Evolutionary conservation across 2,113 vertebrate genomes (phyloP), one percentile per base, ranked within the genome.

Genomic region (Mionectes macconnelli): DNA sequence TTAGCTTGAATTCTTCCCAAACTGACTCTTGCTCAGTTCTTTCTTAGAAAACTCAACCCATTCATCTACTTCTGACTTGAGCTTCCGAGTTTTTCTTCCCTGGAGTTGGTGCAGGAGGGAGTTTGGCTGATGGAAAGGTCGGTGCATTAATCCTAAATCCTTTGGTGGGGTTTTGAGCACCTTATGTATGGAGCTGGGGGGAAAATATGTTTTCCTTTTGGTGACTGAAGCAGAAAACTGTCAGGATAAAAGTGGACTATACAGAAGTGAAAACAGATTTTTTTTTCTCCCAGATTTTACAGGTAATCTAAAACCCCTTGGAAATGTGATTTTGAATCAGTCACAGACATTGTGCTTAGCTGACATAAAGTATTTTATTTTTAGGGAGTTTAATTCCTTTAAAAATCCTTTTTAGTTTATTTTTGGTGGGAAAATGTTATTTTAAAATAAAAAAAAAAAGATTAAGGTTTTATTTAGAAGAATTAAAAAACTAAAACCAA

Each of bases 191-290:
- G 86, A 93, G 52, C n/a, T 82, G 74, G 66, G 49, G 64, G 74
- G 55, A 63, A 82, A 75, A 90, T 12, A 17, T 16, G 12, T 90
- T 95, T 90, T 85, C 23, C 30, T 82, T 90, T 75, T 69, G 52
- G 77, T 68, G 90, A 66, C 66, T 31, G 53, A 91, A 93, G 70
- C 40, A 95, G 62, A 68, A 94, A 96, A 72, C 9, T 69, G 62
- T 59, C 69, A 78, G 75, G 62, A 69, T 85, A 93, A 82, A 88
- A 72, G 23, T 35, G 35, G 35, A 18, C 55, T 66, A n/a, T 5
- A 50, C 17, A 37, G 33, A 90, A 45, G 40, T 80, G 59, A 80
- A 92, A 89, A 30, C 10, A 74, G 40, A 21, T 39, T 7, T 63
- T 39, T 27, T 39, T 27, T 44, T 83, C 52, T 31, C 5, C 5